Conservation (phyloP, 2,888 invertebrate species). For the Cerastis rubricosa region DNA sequence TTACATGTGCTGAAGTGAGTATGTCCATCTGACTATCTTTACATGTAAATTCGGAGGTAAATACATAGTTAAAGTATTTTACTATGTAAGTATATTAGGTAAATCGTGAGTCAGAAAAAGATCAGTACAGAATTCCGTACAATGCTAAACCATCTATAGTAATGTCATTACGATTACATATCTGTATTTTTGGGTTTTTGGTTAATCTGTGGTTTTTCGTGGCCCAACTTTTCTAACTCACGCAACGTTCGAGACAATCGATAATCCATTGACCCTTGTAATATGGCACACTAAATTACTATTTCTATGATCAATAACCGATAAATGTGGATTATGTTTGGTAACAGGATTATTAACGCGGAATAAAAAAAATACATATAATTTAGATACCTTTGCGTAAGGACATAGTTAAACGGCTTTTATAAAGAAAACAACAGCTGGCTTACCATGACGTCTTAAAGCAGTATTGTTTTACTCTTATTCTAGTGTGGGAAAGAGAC, state of each 20-base stretch:
- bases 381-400: background rate
- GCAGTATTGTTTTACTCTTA: too few species aligned
- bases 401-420: background rate
- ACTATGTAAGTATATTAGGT: background rate
- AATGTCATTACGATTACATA: slow-evolving; percentile 28
- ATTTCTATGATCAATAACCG: slow-evolving; percentile 23
- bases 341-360: background rate
- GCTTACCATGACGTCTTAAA: too few species aligned
- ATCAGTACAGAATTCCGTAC: slow-evolving; percentile 14
- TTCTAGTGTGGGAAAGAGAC: too few species aligned
- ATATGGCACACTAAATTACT: slow-evolving; percentile 57
- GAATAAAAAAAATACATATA: too few species aligned
- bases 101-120: background rate
- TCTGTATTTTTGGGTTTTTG: slow-evolving; percentile 22
- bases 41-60: background rate
- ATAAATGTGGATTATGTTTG: background rate
- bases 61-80: background rate
- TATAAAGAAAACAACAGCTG: background rate
- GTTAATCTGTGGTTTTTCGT: slow-evolving; percentile 28
- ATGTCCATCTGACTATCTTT: too few species aligned
- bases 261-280: slow-evolving; percentile 79
- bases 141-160: slow-evolving; percentile 8
- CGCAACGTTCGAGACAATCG: slow-evolving; percentile 73
- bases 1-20: too few species aligned
- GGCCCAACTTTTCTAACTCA: slow-evolving; percentile 54